phyloP scores from a whole-genome alignment of 30 jellyfish, hydroid and myxozoan species.

The Rhopilema esculentum region DNA sequence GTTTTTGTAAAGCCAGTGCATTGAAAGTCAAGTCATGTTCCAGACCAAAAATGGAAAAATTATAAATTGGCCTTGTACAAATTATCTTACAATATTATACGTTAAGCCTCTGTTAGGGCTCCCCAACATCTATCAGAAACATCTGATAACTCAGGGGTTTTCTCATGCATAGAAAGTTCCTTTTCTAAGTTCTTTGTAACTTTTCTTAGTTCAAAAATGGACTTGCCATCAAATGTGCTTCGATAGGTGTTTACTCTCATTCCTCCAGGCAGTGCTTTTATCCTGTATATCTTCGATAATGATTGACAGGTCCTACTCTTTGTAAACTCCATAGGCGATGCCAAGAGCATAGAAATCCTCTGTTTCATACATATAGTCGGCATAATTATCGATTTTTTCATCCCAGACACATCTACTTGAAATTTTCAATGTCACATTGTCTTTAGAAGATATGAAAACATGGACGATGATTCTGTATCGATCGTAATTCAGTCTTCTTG shows the following conservation, averaged over 20 bases:
- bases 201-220: no score
- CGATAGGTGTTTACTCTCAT: neutral
- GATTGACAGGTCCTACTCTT: constrained; percentile 20
- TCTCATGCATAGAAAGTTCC: no score
- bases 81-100: no score
- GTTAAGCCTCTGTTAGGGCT: no score
- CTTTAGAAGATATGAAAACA: constrained; percentile 48
- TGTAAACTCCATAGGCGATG: constrained; percentile 59
- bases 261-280: neutral
- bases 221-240: no score
- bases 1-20: no score
- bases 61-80: no score
- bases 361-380: constrained; percentile 48
- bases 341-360: constrained; percentile 49
- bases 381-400: constrained; percentile 45
- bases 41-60: no score
- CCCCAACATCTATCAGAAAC: no score
- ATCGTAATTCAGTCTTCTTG: constrained; percentile 61
- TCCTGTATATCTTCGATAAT: neutral
- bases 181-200: no score
- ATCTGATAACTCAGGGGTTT: no score
- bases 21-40: no score
- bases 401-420: constrained; percentile 77
- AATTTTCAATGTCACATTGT: constrained; percentile 37
- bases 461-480: constrained; percentile 52